phyloP scores from a whole-genome alignment of 2,113 vertebrate genomes.

The Amphiprion ocellaris region DNA sequence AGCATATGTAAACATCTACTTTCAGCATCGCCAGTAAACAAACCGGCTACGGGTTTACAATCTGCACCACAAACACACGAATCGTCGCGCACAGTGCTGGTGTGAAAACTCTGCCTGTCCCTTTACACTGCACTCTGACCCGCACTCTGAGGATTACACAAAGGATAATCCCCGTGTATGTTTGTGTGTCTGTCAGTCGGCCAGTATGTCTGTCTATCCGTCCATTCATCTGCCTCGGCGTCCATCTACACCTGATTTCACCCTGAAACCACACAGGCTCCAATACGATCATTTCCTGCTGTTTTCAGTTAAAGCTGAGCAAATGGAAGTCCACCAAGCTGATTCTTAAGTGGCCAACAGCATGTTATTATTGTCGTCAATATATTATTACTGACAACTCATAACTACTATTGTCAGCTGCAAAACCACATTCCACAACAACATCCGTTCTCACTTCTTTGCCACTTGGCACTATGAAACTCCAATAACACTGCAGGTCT shows the following conservation, averaged over 20 bases:
- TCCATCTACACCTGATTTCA: constrained; percentile 18
- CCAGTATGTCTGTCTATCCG: constrained; percentile 15
- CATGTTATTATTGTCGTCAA: constrained; percentile 50
- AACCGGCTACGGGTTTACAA: not conserved
- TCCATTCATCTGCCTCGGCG: constrained; percentile 20
- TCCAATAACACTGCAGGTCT: not conserved
- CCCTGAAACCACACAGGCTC: not conserved
- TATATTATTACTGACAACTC: constrained; percentile 51
- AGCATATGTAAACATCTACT: constrained; percentile 5
- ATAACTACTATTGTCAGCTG: constrained; percentile 27
- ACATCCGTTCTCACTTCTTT: not conserved
- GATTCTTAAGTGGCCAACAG: constrained; percentile 33
- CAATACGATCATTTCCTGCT: not conserved
- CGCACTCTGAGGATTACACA: constrained; percentile 77
- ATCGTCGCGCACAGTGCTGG: constrained; percentile 10
- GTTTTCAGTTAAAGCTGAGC: constrained; percentile 11
- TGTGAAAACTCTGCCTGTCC: constrained; percentile 68
- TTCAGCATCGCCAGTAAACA: not conserved
- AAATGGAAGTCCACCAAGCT: constrained; percentile 42
- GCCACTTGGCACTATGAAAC: not conserved
- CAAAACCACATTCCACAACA: constrained; percentile 12
- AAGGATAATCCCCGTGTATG: constrained; percentile 76
- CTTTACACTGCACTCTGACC: constrained; percentile 69
- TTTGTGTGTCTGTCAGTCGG: constrained; percentile 50
- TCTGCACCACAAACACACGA: not conserved